Evolutionary conservation across 2,113 vertebrate species (phyloP), one percentile per base, ranked within the genome.

Genomic region (Eubucco bourcierii): DNA sequence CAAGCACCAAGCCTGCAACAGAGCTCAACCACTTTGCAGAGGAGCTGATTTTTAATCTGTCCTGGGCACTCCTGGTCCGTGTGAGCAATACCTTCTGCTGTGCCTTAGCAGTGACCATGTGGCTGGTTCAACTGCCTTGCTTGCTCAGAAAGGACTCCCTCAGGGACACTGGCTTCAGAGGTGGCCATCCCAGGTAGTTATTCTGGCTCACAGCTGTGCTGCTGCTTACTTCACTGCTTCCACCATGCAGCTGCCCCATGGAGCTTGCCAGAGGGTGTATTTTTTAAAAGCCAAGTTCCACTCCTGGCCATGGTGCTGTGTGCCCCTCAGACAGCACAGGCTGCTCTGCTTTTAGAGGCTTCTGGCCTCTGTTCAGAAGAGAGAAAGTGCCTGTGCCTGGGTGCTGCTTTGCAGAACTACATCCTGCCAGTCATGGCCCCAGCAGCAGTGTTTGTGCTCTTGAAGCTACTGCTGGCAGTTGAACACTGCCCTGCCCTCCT

Each of bases 1-100:
- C 33, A 58, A 66, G 19, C 7, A 4, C 6, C 6, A 0, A 31
- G 44, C 25, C n/a, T 8, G 4, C 37, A 50, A 1, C 31, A n/a
- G 34, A 25, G 0, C 44, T 60, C 44, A 3, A 0, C 28, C 19
- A 29, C 0, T 0, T 2, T 3, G 8, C 5, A 7, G 52, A 29
- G 31, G 39, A 4, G n/a, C 34, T 67, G 74, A 29, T 25, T 41
- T 34, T 7, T 80, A 18, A 2, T 6, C 10, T 68, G 44, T 20
- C 21, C 66, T 50, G 31, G 25, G 5, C 34, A 58, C 10, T 61
- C 17, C 10, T 15, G 9, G 15, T 63, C 55, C 7, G 0, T 21
- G 2, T 9, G 3, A 4, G 15, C 46, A 75, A 34, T 17, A 6
- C 6, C 10, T n/a, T 23, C 15, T 12, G 4, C 2, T 59, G n/a